A percentile compares a stretch with the other conserved stretches of the same genome.
These are phyloP conservation scores for Pampus argenteus DNA, from an alignment of 2,797 vertebrate genomes.

Conservation along the genomic window DNA sequence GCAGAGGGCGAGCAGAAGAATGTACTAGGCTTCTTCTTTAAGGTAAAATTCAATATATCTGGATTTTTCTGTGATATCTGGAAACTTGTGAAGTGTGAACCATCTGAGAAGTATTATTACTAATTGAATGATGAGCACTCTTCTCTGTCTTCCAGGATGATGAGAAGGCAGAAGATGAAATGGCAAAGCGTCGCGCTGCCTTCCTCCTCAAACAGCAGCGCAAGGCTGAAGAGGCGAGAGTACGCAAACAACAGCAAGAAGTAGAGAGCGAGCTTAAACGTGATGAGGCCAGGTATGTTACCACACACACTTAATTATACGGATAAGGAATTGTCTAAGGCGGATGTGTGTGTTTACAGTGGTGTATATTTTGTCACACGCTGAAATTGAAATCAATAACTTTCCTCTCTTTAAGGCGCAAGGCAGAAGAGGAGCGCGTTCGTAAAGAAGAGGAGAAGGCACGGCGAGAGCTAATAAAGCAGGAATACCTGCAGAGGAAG, in stretches of 20 bases:
- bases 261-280: constrained; percentile 92
- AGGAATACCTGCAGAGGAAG: constrained; percentile 94
- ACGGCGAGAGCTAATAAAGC: constrained; percentile 95
- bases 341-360: too few relatives aligned
- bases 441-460: constrained; percentile 98
- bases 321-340: background rate
- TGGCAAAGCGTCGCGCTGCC: constrained; percentile 94
- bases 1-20: constrained; percentile 92
- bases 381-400: background rate
- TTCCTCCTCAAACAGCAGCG: constrained; percentile 97
- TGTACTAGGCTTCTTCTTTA: constrained; percentile 97
- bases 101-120: background rate
- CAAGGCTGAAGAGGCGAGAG: constrained; percentile 93
- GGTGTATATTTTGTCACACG: background rate
- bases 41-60: constrained; percentile 90
- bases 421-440: constrained; percentile 95
- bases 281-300: constrained; percentile 91
- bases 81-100: background rate
- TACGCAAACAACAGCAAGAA: constrained; percentile 92
- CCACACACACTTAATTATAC: background rate
- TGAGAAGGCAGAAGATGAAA: constrained; percentile 96
- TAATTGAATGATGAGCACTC: background rate
- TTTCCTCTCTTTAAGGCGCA: constrained; percentile 85
- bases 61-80: background rate
- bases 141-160: constrained; percentile 77